phyloP scores from a whole-genome alignment of 2,888 invertebrate species.

The Oscheius sp. region DNA sequence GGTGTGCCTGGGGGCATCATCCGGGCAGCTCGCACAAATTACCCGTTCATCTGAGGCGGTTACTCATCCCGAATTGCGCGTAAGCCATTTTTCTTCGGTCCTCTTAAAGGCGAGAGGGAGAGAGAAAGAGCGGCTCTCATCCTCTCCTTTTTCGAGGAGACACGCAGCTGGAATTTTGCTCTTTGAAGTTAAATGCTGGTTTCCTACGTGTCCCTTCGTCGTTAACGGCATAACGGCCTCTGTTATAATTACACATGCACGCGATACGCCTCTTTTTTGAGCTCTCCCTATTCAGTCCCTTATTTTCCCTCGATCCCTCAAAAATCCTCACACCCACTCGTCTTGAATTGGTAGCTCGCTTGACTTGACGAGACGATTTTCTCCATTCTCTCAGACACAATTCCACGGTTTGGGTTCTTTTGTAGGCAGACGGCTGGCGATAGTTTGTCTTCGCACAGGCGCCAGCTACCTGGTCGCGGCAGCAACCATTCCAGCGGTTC shows the following conservation, averaged over 20 bases:
- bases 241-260: constrained; percentile 13
- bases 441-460: too few relatives aligned
- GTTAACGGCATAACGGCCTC: constrained; percentile 3
- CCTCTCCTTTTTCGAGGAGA: too few relatives aligned
- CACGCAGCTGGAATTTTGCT: too few relatives aligned
- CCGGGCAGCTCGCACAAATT: constrained; percentile 15
- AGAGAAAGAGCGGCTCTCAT: too few relatives aligned
- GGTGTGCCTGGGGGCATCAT: constrained; percentile 20
- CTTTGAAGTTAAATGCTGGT: neutral
- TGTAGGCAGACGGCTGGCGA: too few relatives aligned
- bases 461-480: too few relatives aligned
- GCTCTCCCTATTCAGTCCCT: neutral
- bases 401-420: too few relatives aligned
- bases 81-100: neutral
- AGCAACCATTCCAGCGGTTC: constrained; percentile 21
- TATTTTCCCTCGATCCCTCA: neutral
- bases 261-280: constrained; percentile 1
- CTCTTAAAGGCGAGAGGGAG: too few relatives aligned
- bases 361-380: too few relatives aligned
- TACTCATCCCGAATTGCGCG: constrained; percentile 17
- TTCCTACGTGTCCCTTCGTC: neutral
- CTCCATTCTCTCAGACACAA: too few relatives aligned
- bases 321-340: too few relatives aligned
- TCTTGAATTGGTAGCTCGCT: too few relatives aligned
- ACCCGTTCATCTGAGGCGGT: constrained; percentile 10